These are phyloP conservation scores for Carassius carassius DNA, from an alignment of 2,113 vertebrate species.

Conservation along the genomic window DNA sequence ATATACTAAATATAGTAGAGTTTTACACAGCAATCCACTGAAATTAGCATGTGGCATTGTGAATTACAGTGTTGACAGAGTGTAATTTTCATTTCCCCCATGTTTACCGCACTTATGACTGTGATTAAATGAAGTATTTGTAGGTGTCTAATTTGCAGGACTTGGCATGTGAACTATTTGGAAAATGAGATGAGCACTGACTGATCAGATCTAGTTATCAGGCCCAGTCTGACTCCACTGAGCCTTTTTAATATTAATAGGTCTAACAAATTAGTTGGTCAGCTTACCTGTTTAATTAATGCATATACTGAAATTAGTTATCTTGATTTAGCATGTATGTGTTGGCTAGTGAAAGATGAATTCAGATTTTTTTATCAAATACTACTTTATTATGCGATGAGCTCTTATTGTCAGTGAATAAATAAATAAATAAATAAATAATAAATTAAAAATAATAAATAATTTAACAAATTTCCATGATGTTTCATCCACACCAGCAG, in stretches of 20 bases:
- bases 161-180: neutral
- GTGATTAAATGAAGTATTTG: constrained; percentile 24
- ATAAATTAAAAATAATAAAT: too few relatives aligned
- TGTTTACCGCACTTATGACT: constrained; percentile 48
- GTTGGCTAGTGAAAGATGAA: neutral
- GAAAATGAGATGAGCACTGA: constrained; percentile 8
- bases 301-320: too few relatives aligned
- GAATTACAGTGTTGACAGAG: constrained; percentile 63
- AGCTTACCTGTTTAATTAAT: too few relatives aligned
- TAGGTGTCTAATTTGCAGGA: neutral
- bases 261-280: neutral
- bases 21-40: constrained; percentile 37
- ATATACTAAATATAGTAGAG: constrained; percentile 70
- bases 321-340: neutral
- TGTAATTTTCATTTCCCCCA: constrained; percentile 42
- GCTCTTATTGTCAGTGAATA: neutral
- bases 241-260: constrained; percentile 19
- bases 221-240: neutral
- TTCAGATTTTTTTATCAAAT: neutral
- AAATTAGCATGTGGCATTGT: constrained; percentile 57
- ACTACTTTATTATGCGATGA: neutral
- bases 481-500: neutral
- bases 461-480: neutral
- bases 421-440: neutral
- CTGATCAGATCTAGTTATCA: constrained; percentile 26